Percentiles rank a stretch among this genome's conserved stretches.
Conservation (phyloP, 1,140 invertebrate genomes). For the Zaprionus lachaisei region DNA sequence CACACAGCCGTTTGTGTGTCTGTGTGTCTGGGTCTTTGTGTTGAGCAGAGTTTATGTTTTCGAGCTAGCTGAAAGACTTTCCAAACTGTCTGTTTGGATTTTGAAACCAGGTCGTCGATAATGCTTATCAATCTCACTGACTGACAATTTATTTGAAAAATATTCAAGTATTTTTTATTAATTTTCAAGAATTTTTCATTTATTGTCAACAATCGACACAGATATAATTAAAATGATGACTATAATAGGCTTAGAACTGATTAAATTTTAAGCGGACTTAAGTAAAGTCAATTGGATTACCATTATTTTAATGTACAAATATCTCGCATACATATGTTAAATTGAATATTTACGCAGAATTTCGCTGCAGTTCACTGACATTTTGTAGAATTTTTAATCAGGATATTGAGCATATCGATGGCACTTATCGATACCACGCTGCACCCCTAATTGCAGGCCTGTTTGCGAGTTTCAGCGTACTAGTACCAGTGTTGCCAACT, state of each 20-base stretch:
- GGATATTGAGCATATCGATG: not conserved
- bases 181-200: not conserved
- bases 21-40: not conserved
- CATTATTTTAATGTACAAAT: constrained; percentile 2
- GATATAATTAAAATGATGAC: not conserved
- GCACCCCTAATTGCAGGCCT: not conserved
- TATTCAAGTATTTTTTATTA: not conserved
- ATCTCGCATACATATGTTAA: not conserved
- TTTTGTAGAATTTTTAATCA: not conserved
- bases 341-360: not conserved
- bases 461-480: not conserved
- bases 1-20: not conserved
- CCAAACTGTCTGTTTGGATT: not conserved
- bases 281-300: not conserved
- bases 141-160: not conserved
- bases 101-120: not conserved
- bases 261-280: not conserved
- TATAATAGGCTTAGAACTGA: constrained; percentile 3
- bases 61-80: not conserved
- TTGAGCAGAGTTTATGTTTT: constrained; percentile 2
- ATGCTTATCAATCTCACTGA: not conserved
- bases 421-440: not conserved
- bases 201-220: not conserved
- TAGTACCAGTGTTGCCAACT: too few relatives aligned
- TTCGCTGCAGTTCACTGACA: not conserved